A percentile compares a stretch with the other conserved stretches of the same genome.
Conservation (phyloP, 2,113 vertebrate genomes). For the Callionymus lyra region DNA sequence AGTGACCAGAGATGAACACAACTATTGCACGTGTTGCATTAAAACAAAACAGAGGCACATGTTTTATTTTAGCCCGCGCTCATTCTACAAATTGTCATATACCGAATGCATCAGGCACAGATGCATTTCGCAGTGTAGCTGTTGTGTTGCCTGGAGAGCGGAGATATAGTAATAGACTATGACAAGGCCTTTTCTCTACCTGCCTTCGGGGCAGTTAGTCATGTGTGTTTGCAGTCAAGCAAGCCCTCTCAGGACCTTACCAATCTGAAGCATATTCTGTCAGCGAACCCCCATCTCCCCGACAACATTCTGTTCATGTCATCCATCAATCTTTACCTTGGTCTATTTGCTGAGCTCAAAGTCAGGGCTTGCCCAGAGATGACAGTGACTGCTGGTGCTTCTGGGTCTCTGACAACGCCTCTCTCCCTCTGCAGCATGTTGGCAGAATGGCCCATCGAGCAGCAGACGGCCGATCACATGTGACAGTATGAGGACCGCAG, state of each 20-base stretch:
- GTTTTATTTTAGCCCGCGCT: constrained; percentile 25
- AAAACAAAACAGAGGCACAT: no score
- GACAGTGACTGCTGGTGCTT: constrained; percentile 45
- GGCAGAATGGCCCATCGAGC: constrained; percentile 48
- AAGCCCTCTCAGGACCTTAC: constrained; percentile 43
- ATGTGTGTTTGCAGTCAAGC: constrained; percentile 54
- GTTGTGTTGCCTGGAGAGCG: constrained; percentile 43
- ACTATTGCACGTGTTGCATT: no score
- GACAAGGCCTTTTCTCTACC: constrained; percentile 64
- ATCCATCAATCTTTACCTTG: constrained; percentile 63
- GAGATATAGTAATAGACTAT: constrained; percentile 40
- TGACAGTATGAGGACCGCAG: constrained; percentile 65
- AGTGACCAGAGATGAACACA: no score
- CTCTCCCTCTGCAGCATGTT: constrained; percentile 28
- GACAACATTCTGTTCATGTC: constrained; percentile 55
- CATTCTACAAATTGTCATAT: constrained; percentile 18
- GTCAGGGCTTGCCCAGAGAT: constrained; percentile 40
- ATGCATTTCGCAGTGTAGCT: constrained; percentile 37
- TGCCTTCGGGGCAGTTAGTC: constrained; percentile 55
- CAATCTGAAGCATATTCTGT: constrained; percentile 53
- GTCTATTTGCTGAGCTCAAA: constrained; percentile 35
- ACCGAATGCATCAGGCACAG: constrained; percentile 13
- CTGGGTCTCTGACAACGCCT: constrained; percentile 18
- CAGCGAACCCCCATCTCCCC: constrained; percentile 36
- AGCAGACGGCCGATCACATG: constrained; percentile 48